phyloP scores from a whole-genome alignment of 2,113 vertebrate genomes.

The Platysteira castanea region DNA sequence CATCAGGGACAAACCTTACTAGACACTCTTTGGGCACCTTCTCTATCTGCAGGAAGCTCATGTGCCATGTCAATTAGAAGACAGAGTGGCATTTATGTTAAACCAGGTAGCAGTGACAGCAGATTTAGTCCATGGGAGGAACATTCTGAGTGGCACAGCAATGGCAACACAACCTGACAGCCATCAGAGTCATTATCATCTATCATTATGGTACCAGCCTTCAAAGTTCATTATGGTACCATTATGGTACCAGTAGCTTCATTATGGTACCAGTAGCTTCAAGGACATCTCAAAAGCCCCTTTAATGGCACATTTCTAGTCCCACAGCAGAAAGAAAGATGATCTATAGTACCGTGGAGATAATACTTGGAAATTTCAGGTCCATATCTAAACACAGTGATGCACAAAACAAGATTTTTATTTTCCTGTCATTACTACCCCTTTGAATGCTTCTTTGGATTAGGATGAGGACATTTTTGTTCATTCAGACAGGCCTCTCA shows the following conservation, averaged over 20 bases:
- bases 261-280: not conserved
- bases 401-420: not conserved
- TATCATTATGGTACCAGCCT: not conserved
- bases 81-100: not conserved
- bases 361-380: not conserved
- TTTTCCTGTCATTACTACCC: not conserved
- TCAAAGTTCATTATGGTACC: too few relatives aligned
- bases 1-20: not conserved
- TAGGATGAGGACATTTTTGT: not conserved
- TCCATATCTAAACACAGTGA: not conserved
- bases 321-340: not conserved
- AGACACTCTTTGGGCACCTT: not conserved
- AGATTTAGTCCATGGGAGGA: not conserved
- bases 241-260: too few relatives aligned
- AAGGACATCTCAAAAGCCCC: not conserved
- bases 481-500: not conserved
- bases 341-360: not conserved
- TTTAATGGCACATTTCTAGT: not conserved
- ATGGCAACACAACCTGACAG: not conserved
- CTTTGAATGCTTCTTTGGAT: not conserved
- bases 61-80: not conserved
- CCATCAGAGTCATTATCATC: not conserved
- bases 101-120: not conserved
- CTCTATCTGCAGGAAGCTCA: not conserved
- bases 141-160: not conserved